Base-by-base conservation (phyloP, 1,140 invertebrate genomes). In the Tachypleus tridentatus region DNA sequence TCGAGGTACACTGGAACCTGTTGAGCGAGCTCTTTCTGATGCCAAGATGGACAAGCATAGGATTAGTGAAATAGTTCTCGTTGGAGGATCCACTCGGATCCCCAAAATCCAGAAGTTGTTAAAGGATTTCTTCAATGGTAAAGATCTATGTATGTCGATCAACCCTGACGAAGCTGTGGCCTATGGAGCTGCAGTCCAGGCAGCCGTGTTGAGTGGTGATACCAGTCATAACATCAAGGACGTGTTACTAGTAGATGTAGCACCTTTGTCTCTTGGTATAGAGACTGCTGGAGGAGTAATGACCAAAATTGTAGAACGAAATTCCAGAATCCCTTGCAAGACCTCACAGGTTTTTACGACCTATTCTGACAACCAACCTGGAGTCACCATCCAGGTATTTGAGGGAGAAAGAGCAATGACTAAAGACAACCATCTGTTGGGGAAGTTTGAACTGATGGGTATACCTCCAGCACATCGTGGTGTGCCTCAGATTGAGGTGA, bases 341-440 rank as follows among this genome's bases (percentile, higher is more conserved):
- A 82, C 84, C 65, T 80, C 89, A 0, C 92, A 97, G 74, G 94
- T 89, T 7, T 97, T 97, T 80, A 94, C 93, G 59, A 97, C 94
- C 2, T 95, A 94, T 74, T 88, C 91, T 1, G 93, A 97, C 76
- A 97, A 97, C 77, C 93, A 97, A 76, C 91, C 93, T 51, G 90
- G 91, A 71, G 89, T 94, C 65, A 78, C 90, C 67, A 92, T 95
- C 74, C 84, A 93, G 10, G 79, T 84, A 4, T 82, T 73, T 71
- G 82, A 83, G 70, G 82, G 81, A 61, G 81, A 83, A 72, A 73
- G 81, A 63, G 77, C 80, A n/a, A 80, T 82, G 80, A 82, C 81
- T 62, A 82, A 80, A 70, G 81, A 83, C 71, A 82, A 83, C 69
- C 78, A 5, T 71, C 84, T n/a, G n/a, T 3, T 83, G 82, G n/a